Evolutionary conservation across 2,113 vertebrate species (phyloP), one percentile per base, ranked within the genome.

Genomic region (Sander lucioperca): DNA sequence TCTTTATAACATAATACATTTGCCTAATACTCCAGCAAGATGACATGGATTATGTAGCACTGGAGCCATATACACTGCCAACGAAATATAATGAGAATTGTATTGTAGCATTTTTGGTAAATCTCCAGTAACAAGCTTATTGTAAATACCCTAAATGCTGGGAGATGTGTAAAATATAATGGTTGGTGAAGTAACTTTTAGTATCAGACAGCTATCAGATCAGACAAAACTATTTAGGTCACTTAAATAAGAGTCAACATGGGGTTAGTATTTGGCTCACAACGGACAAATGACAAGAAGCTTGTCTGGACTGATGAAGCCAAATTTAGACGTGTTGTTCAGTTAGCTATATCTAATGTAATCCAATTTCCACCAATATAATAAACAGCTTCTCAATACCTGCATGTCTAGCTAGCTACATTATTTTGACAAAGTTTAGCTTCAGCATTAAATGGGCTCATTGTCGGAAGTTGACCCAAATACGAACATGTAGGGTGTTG

Each of bases 151-250:
- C 2, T 8, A 56, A n/a, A 25, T 18, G 21, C 11, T 4, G n/a
- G 18, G 12, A 73, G 14, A 47, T 19, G 11, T 43, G 47, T 33
- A 1, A 45, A 14, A 36, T 51, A 6, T 61, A 48, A 16, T 0
- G 21, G 25, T 4, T 48, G 50, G 7, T 15, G 2, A 67, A 18
- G 11, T 63, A 36, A 59, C 25, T n/a, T 81, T 61, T 50, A 43
- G 43, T 48, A 15, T 25, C 43, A 30, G 45, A 68, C 7, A 43
- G 59, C 39, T 64, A 19, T 18, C 8, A 77, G n/a, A 62, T 53
- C 19, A 68, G 13, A 53, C 13, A 30, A 27, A 79, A 21, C 27
- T 25, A 75, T 62, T 30, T 50, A 62, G 59, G 51, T 74, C 69
- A 65, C 15, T 58, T 3, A 25, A 33, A 58, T 50, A 47, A 6